Evolutionary conservation across 2,888 invertebrate genomes (phyloP).

Genomic region (Drosophila nr. fundita): DNA sequence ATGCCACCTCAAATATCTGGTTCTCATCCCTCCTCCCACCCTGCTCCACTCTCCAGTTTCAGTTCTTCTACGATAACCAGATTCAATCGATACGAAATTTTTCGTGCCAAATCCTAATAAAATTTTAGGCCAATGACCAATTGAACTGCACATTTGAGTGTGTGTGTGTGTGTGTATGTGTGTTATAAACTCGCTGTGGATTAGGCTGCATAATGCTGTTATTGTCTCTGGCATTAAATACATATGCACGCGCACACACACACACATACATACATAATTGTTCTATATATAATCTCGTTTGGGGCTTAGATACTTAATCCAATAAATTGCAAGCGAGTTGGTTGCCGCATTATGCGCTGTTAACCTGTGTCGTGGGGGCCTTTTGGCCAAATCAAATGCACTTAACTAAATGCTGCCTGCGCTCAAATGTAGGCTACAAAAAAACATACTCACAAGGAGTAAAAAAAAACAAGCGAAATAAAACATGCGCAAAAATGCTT

Average conservation of each 20-base stretch:
- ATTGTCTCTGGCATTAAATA: slow-evolving; percentile 60
- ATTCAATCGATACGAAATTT: slow-evolving; percentile 42
- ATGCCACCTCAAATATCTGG: slow-evolving; percentile 2
- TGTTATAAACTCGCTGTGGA: slow-evolving; percentile 49
- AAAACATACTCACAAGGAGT: not conserved
- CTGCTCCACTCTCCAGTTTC: no score
- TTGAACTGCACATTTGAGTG: slow-evolving; percentile 20
- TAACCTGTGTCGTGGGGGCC: slow-evolving; percentile 53
- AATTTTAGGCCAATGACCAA: slow-evolving; percentile 58
- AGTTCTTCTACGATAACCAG: not conserved
- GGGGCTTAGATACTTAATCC: slow-evolving; percentile 59
- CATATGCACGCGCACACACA: slow-evolving; percentile 8
- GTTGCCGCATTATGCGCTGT: slow-evolving; percentile 52
- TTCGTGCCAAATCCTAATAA: slow-evolving; percentile 45
- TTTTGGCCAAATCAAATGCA: slow-evolving; percentile 71
- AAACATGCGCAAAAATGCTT: slow-evolving; percentile 15
- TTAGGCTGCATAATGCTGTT: slow-evolving; percentile 65
- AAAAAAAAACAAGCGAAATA: not conserved
- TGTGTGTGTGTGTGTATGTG: slow-evolving; percentile 13
- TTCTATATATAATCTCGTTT: slow-evolving; percentile 12
- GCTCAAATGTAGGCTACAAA: slow-evolving; percentile 54
- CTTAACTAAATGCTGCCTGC: slow-evolving; percentile 70
- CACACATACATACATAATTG: slow-evolving; percentile 9
- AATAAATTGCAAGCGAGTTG: slow-evolving; percentile 67
- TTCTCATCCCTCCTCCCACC: not conserved